Evolutionary conservation across 2,888 invertebrate species (phyloP), one percentile per base, ranked within the genome.

Genomic region (Ashinkailepas kermadecensis): DNA sequence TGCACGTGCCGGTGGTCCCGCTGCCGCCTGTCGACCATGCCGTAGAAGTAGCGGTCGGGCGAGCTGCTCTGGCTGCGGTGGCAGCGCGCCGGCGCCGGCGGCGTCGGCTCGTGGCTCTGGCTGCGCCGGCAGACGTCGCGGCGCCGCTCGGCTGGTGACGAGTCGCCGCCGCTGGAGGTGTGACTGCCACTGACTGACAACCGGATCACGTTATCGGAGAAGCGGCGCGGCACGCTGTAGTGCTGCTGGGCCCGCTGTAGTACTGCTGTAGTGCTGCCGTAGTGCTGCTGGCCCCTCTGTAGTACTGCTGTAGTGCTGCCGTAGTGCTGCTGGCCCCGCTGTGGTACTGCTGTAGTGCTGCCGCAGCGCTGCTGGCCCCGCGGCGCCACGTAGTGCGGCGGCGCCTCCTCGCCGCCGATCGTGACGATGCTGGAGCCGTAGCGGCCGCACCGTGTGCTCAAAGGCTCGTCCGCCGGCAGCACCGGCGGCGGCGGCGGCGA

Each of bases 31-130:
- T 57, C 57, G 56, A n/a, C 21, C 78, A 23, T 23, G 79, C 58
- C 58, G 79, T 58, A 79, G n/a, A 58, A 57, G 58, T 79, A 59
- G 23, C 79, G 79, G 13, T 79, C 79, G 0, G 79, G 79, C 13
- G 79, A 79, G 58, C 58, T 79, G 79, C 79, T 79, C 79, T 58
- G 11, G 25, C 79, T 79, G 79, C 79, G 79, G 25, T 13, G 57
- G 13, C 1, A 21, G 21, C 56, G 54, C 74, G 21, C 15, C 74
- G 74, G 56, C 74, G 74, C 54, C 56, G 74, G 74, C 54, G 54
- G 74, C 4, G 74, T 74, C 18, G 54, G 54, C 74, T 74, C 74
- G 74, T 74, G 74, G 56, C 74, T 74, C 54, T 56, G 54, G 54
- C 74, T 74, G 56, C 74, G 74, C 56, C 74, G 74, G 9, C 56